These are phyloP conservation scores for Eulimnadia texana DNA, from an alignment of 1,140 invertebrate genomes.

Conservation along the genomic window DNA sequence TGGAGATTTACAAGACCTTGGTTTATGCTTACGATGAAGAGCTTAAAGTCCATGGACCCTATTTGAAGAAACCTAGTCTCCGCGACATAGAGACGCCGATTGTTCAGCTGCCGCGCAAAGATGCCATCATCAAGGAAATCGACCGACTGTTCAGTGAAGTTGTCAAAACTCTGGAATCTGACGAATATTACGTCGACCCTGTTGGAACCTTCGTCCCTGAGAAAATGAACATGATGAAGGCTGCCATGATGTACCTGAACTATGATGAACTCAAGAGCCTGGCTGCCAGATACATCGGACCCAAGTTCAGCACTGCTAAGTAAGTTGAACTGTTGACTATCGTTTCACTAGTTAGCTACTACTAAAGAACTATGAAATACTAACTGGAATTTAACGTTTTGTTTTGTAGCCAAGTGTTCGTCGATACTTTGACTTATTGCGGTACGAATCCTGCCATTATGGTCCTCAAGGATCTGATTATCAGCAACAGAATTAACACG, in stretches of 20 bases:
- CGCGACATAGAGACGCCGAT: slow-evolving; percentile 3
- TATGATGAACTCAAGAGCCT: slow-evolving; percentile 11
- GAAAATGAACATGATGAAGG: slow-evolving; percentile 14
- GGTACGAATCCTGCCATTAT: slow-evolving; percentile 12
- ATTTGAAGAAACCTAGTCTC: slow-evolving; percentile 7
- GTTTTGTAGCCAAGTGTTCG: slow-evolving; percentile 14
- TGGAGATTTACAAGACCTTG: slow-evolving; percentile 8
- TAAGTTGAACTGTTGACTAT: neutral
- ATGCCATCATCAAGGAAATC: slow-evolving; percentile 10
- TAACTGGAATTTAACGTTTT: no score
- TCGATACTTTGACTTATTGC: neutral
- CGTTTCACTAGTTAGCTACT: no score
- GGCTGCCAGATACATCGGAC: slow-evolving; percentile 3
- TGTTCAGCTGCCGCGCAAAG: neutral
- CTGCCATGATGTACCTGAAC: slow-evolving; percentile 9
- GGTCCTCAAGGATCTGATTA: slow-evolving; percentile 9
- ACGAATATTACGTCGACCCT: slow-evolving; percentile 15
- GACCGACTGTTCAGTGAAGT: slow-evolving; percentile 12
- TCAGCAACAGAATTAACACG: slow-evolving; percentile 2
- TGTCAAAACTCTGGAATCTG: slow-evolving; percentile 13
- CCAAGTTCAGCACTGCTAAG: slow-evolving; percentile 9
- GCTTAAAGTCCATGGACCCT: slow-evolving; percentile 7
- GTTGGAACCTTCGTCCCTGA: neutral
- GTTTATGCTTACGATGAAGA: slow-evolving; percentile 14
- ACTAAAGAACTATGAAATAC: no score